Evolutionary conservation across 2,888 invertebrate species (phyloP).

Genomic region (Drosophila multiciliata): DNA sequence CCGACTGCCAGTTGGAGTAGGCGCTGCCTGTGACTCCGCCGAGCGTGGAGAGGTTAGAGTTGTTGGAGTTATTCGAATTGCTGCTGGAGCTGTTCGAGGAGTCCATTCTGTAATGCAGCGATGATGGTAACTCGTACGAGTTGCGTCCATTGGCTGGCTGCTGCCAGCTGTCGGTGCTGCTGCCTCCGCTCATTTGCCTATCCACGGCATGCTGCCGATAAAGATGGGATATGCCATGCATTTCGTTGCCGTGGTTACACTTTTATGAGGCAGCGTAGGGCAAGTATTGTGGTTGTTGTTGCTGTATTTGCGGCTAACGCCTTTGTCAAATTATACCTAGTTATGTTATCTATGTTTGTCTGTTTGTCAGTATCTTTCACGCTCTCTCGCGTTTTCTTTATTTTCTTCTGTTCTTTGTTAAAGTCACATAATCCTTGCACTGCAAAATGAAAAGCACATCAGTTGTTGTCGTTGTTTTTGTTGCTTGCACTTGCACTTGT

Average conservation of each 20-base stretch:
- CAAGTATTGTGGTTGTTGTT: constrained; percentile 26
- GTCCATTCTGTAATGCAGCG: constrained; percentile 74
- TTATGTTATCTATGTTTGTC: constrained; percentile 14
- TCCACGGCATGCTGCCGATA: constrained; percentile 85
- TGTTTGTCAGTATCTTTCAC: constrained; percentile 37
- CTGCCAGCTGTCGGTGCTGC: constrained; percentile 61
- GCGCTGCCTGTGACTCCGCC: constrained; percentile 71
- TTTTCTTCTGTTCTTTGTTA: constrained; percentile 29
- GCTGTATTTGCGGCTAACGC: constrained; percentile 31
- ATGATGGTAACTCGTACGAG: constrained; percentile 65
- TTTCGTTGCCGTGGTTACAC: constrained; percentile 64
- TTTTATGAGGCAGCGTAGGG: constrained; percentile 64
- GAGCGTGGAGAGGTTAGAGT: constrained; percentile 57
- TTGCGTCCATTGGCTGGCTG: constrained; percentile 58
- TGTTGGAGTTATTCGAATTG: constrained; percentile 79
- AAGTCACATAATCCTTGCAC: constrained; percentile 78
- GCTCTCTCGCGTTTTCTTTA: constrained; percentile 29
- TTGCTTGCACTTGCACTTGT: constrained; percentile 63
- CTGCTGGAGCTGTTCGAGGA: constrained; percentile 83
- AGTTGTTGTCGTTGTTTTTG: constrained; percentile 25
- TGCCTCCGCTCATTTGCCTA: constrained; percentile 84
- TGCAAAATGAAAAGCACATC: constrained; percentile 62
- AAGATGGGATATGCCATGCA: constrained; percentile 85
- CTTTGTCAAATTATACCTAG: constrained; percentile 45
- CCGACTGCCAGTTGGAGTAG: constrained; percentile 66